phyloP scores from a whole-genome alignment of 2,113 vertebrate genomes.

The Oenanthe oenanthe region DNA sequence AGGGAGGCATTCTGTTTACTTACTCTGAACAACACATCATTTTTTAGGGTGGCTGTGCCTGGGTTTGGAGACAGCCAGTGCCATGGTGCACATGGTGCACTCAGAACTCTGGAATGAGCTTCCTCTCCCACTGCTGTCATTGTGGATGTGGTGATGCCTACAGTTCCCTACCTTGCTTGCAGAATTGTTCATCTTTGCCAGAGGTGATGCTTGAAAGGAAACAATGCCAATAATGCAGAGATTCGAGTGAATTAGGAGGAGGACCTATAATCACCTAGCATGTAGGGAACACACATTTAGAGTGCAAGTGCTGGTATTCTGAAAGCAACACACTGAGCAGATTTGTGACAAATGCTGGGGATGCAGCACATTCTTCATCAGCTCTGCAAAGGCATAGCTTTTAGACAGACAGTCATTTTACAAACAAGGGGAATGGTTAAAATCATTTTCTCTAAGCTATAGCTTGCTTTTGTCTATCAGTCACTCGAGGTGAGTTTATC shows the following conservation, averaged over 20 bases:
- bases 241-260: background rate
- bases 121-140: background rate
- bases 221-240: background rate
- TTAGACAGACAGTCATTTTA: background rate
- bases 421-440: background rate
- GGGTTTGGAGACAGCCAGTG: background rate
- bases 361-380: background rate
- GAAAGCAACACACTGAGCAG: background rate
- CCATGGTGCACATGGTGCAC: background rate
- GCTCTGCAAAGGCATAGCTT: background rate
- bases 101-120: background rate
- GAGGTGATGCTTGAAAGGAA: background rate
- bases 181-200: background rate
- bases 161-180: fast-evolving
- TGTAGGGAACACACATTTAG: background rate
- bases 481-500: background rate
- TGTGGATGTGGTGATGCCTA: fast-evolving
- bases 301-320: background rate
- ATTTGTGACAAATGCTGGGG: background rate
- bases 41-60: background rate
- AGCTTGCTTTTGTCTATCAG: background rate
- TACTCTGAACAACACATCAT: background rate
- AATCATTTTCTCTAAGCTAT: background rate
- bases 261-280: background rate
- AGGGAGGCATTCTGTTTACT: background rate